Conservation (phyloP, 2,888 invertebrate species). For the Eustalomyia histrio region DNA sequence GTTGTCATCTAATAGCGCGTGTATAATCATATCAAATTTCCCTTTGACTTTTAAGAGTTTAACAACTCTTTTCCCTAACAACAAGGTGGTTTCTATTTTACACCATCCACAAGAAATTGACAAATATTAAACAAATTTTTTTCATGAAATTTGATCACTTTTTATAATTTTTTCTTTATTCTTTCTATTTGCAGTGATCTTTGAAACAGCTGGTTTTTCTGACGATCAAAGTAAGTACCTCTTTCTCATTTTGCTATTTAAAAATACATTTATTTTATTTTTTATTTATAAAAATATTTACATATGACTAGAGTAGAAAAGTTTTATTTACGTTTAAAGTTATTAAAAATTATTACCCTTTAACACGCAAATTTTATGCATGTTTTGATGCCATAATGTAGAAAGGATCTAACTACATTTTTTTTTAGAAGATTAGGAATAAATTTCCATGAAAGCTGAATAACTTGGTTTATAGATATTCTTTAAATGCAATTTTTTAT, state of each 20-base stretch:
- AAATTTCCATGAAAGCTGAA: no score
- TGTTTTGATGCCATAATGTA: no score
- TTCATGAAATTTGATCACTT: conserved; percentile 4
- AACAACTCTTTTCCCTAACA: not conserved
- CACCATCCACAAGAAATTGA: not conserved
- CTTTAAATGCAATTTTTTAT: no score
- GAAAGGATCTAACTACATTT: no score
- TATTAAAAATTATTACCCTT: conserved; percentile 43
- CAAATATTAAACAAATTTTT: not conserved
- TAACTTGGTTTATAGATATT: no score
- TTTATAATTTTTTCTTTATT: not conserved
- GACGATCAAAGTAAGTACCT: not conserved
- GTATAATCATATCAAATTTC: not conserved
- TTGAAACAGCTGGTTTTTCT: not conserved
- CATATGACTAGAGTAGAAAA: not conserved
- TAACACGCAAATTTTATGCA: conserved; percentile 47
- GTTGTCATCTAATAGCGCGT: conserved; percentile 3
- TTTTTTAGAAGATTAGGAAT: no score
- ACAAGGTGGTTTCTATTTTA: not conserved
- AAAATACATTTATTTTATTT: not conserved
- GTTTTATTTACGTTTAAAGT: conserved; percentile 39
- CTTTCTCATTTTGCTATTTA: not conserved
- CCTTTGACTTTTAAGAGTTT: not conserved
- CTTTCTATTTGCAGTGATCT: not conserved
- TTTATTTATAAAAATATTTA: conserved; percentile 2